phyloP scores from a whole-genome alignment of 2,888 invertebrate species.

The Amphipoea lucens region DNA sequence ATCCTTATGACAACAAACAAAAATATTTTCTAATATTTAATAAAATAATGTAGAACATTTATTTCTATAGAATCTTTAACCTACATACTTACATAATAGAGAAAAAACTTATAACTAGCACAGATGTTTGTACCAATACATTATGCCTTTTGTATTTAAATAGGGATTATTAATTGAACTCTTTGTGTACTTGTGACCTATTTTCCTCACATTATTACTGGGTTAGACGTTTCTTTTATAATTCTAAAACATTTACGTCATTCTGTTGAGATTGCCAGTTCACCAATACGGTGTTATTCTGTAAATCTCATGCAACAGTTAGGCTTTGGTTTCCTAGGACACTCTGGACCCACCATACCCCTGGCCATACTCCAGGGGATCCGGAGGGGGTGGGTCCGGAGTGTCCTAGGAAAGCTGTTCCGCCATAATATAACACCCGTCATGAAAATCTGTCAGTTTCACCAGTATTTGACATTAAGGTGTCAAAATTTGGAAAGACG shows the following conservation, averaged over 20 bases:
- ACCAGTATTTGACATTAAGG: neutral
- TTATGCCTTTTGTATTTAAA: constrained; percentile 25
- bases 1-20: neutral
- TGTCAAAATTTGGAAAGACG: neutral
- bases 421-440: neutral
- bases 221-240: neutral
- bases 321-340: neutral
- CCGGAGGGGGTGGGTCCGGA: too few relatives aligned
- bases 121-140: neutral
- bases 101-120: neutral
- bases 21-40: neutral
- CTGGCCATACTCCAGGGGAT: too few relatives aligned
- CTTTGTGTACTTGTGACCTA: constrained; percentile 17
- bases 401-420: neutral
- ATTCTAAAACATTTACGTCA: neutral
- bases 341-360: too few relatives aligned
- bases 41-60: neutral
- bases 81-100: constrained; percentile 84
- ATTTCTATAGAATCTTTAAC: neutral
- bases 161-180: neutral
- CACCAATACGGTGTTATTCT: neutral
- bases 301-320: neutral
- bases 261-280: neutral
- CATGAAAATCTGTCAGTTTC: neutral
- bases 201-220: neutral